Base-by-base conservation (phyloP, 2,113 vertebrate species). In the Channa argus region DNA sequence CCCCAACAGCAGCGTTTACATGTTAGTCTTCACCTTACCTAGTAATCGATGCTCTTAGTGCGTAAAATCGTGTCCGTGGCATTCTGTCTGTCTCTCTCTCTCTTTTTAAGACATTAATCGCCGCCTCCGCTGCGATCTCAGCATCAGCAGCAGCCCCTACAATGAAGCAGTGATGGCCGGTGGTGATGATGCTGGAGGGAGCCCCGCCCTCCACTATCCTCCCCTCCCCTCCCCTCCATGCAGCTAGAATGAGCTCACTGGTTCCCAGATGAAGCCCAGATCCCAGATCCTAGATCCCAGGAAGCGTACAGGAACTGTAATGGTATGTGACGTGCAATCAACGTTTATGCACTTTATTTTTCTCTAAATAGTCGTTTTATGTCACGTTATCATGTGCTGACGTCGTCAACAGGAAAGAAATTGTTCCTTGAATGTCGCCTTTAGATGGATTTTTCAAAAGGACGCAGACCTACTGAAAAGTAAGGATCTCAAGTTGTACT, bases 81-180 rank as follows among this genome's bases (percentile, higher is more conserved):
- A 77, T 68, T 56, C 47, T 76, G 24, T 24, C 24, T 24, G 24
- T 24, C 24, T 24, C 24, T 24, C 24, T 24, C 24, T 24, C 24
- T 64, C 49, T 15, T 49, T 8, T 15, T 2, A 43, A 51, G 37
- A n/a, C 47, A 6, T 38, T 13, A 44, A 45, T 34, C 39, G 49
- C 46, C 68, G 10, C 62, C 49, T 74, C 60, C 67, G 50, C 67
- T 74, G 34, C 2, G 77, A 65, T 46, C 84, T 84, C 90, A 92
- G 90, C 92, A 93, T 92, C 91, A 93, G 89, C 93, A 92, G 88
- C 92, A 91, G 82, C 41, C 46, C 68, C 82, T 87, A 92, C 91
- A 90, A 92, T 90, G 89, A 91, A 83, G 82, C 74, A 75, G 81
- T 51, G 86, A 90, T 89, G 91, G 90, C 88, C 80, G 86, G 85